Conservation (phyloP, 2,113 vertebrate species). For the Sebastes schlegelii region DNA sequence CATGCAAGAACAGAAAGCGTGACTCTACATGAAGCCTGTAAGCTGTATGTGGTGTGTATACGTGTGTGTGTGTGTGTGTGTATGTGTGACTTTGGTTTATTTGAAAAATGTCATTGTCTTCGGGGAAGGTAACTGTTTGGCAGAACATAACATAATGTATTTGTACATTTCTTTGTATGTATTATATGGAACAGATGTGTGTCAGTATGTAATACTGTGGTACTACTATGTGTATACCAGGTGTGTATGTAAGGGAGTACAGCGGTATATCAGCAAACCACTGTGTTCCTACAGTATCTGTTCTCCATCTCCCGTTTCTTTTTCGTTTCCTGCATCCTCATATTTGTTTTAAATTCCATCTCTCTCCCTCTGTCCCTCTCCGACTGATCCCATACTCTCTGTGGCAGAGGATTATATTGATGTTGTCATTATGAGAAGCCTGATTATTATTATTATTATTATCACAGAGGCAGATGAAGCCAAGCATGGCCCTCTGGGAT, state of each 20-base stretch:
- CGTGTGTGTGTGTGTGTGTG: not conserved
- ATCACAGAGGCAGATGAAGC: constrained; percentile 19
- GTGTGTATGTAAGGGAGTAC: not conserved
- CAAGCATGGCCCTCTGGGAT: constrained; percentile 6
- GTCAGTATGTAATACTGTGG: constrained; percentile 5
- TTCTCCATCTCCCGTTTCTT: not conserved
- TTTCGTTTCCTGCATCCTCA: not conserved
- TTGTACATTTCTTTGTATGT: not conserved
- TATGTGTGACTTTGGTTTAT: not conserved
- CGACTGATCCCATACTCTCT: not conserved
- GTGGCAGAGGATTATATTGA: not conserved
- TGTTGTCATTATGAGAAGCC: constrained; percentile 8
- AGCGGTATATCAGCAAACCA: not conserved
- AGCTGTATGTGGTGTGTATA: not conserved
- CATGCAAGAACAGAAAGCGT: not conserved
- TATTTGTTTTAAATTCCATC: not conserved
- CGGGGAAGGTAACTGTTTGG: constrained; percentile 12
- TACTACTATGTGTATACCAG: not conserved
- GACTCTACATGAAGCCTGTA: too few relatives aligned
- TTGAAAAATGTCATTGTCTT: constrained; percentile 6
- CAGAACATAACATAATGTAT: not conserved
- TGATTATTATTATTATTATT: constrained; percentile 27
- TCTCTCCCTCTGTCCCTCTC: not conserved
- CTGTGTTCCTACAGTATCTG: not conserved
- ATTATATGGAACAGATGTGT: constrained; percentile 12